Percentiles rank a stretch among this genome's conserved stretches.
phyloP scores from a whole-genome alignment of 2,797 vertebrate genomes.

The Girardinus metallicus region DNA sequence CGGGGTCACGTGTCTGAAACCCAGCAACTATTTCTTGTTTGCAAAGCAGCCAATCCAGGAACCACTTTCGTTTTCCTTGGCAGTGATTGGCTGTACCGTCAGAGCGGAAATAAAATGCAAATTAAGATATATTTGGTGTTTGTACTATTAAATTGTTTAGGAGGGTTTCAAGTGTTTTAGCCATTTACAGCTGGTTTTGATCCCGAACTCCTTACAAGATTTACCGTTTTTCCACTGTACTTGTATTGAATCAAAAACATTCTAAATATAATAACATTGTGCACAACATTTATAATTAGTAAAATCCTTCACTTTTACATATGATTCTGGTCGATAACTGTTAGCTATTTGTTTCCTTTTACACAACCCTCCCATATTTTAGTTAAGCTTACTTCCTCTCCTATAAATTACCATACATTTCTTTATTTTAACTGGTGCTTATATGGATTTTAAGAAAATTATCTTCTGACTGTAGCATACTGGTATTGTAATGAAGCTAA shows the following conservation, averaged over 20 bases:
- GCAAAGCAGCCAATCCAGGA: not conserved
- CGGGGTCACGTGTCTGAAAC: no score
- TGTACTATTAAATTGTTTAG: not conserved
- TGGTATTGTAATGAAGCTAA: constrained; percentile 39
- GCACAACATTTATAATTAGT: not conserved
- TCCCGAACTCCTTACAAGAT: not conserved
- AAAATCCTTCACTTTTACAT: not conserved
- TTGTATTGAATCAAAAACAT: not conserved
- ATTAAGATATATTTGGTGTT: not conserved
- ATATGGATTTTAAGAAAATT: constrained; percentile 6
- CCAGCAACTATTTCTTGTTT: not conserved
- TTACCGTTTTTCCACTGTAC: not conserved
- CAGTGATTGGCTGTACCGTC: not conserved
- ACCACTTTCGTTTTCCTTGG: not conserved
- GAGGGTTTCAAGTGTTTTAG: not conserved
- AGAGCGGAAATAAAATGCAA: not conserved
- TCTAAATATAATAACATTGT: not conserved
- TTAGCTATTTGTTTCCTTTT: not conserved
- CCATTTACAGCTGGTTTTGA: not conserved
- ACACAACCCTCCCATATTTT: not conserved
- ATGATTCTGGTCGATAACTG: not conserved
- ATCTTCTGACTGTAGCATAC: not conserved
- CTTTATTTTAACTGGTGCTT: not conserved
- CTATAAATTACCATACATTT: not conserved
- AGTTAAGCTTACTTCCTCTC: not conserved